Evolutionary conservation across 2,113 vertebrate species (phyloP), one percentile per base, ranked within the genome.

Genomic region (Triplophysa siluroides): DNA sequence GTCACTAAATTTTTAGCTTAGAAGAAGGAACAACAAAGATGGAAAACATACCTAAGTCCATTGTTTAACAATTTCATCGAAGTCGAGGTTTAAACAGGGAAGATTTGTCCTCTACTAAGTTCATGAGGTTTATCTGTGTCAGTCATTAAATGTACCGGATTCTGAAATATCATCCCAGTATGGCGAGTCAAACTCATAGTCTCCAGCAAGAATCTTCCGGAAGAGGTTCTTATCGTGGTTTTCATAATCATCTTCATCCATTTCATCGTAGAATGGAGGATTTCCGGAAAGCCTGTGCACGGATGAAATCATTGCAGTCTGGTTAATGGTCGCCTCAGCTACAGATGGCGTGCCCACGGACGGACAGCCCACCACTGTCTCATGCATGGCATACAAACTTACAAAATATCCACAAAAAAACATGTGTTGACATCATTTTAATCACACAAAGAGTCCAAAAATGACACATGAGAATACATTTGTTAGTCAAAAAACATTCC

Each of bases 81-180:
- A 73, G 58, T 50, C 12, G 13, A 62, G 14, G 54, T 43, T 60
- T n/a, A 45, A 1, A 10, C 24, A 60, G 23, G 12, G 23, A 5
- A 29, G 29, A 9, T 54, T 19, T 54, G 14, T 54, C 8, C 8
- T 54, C 4, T 70, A 19, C 45, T 6, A 29, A 52, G 23, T 56
- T 19, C 52, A 56, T 11, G 43, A 9, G 43, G 47, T 70, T 52
- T 29, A 18, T 45, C 41, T 56, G 45, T 54, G 11, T 43, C 47
- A 13, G 45, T 60, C 56, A 63, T 24, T 16, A 33, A 81, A 84
- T 71, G 65, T 88, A 98, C 97, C 97, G 1, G 97, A 97, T 83
- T 98, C 97, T 0, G 97, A 98, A 87, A 99, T 99, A 62, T 98
- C 96, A 75, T 99, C 97, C 97, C 97, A 99, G 89, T 99, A 99